Evolutionary conservation across 2,797 vertebrate species (phyloP).

Genomic region (Sebastiscus albofasciatus): DNA sequence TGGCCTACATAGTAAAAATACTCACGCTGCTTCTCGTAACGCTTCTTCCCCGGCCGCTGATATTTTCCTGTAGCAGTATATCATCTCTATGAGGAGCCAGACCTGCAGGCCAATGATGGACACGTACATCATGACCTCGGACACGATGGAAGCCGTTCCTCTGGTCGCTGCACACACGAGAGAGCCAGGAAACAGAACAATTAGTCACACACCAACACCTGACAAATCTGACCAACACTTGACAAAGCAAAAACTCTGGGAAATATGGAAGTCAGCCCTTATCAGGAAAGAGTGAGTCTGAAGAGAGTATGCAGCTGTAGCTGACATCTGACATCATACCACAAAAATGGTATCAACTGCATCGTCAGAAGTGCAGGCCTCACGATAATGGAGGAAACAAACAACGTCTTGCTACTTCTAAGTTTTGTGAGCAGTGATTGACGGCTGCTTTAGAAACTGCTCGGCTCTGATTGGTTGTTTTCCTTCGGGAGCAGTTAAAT

Average conservation of each 20-base stretch:
- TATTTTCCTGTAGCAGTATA: constrained; percentile 94
- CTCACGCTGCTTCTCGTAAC: constrained; percentile 90
- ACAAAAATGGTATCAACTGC: neutral
- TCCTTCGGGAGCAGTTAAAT: no score
- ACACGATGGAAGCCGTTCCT: constrained; percentile 91
- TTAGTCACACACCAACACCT: neutral
- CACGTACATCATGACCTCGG: constrained; percentile 96
- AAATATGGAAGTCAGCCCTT: neutral
- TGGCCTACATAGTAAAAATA: constrained; percentile 15
- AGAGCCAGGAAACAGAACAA: neutral
- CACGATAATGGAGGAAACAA: neutral
- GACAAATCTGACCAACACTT: neutral
- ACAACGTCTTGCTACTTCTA: neutral
- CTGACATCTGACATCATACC: neutral
- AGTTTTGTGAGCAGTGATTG: no score
- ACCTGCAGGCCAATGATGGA: constrained; percentile 93
- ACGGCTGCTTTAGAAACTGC: no score
- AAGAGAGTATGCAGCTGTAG: neutral
- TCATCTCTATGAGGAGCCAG: constrained; percentile 95
- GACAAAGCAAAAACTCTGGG: neutral
- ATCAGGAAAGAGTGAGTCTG: neutral
- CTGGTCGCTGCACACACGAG: constrained; percentile 81
- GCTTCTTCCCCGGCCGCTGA: constrained; percentile 90
- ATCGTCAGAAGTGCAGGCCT: neutral
- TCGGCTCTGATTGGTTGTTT: no score